phyloP scores from a whole-genome alignment of 2,797 vertebrate species.

The Chrysocyon brachyurus region DNA sequence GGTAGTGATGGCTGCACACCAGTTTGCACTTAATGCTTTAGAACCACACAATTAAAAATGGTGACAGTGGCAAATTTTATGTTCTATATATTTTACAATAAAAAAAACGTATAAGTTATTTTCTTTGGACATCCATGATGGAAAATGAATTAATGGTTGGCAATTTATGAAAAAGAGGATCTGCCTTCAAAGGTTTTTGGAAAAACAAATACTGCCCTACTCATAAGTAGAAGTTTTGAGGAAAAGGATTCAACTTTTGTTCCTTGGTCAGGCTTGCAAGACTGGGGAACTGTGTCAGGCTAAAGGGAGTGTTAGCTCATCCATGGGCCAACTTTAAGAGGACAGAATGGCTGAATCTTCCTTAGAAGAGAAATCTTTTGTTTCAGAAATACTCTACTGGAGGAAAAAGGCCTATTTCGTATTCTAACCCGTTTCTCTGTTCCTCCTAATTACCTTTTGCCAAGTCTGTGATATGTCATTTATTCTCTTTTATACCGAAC shows the following conservation, averaged over 20 bases:
- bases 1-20: not conserved
- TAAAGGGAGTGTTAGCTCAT: not conserved
- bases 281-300: not conserved
- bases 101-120: not conserved
- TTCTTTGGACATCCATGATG: not conserved
- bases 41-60: not conserved
- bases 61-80: not conserved
- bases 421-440: not conserved
- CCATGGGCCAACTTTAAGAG: not conserved
- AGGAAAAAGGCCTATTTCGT: not conserved
- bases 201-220: not conserved
- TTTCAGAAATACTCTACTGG: constrained; percentile 30
- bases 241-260: not conserved
- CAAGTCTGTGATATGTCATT: not conserved
- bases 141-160: constrained; percentile 28
- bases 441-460: not conserved
- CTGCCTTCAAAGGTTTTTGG: not conserved
- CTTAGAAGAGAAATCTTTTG: constrained; percentile 13
- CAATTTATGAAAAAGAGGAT: not conserved
- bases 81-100: not conserved
- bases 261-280: not conserved
- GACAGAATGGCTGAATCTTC: not conserved
- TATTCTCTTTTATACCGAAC: constrained; percentile 3
- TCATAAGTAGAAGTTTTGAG: not conserved
- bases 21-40: not conserved